Percentiles rank a stretch among this genome's conserved stretches.
Evolutionary conservation across 2,113 vertebrate species (phyloP).

Genomic region (Anhinga rufa): DNA sequence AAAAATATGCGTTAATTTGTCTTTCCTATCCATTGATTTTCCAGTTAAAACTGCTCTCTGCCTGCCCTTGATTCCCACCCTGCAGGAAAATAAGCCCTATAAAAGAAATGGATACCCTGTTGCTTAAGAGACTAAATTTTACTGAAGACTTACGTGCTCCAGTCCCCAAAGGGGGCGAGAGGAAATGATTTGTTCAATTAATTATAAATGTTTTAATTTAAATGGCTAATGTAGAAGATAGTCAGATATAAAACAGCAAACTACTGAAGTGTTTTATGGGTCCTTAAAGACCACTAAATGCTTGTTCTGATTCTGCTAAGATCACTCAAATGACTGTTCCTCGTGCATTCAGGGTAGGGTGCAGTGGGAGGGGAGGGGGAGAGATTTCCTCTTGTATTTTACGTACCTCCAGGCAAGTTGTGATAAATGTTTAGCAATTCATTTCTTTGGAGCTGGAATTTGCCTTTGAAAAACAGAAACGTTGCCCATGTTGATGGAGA

Average conservation of each 20-base stretch:
- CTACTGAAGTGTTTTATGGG: constrained; percentile 42
- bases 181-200: constrained; percentile 66
- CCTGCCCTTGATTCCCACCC: constrained; percentile 34
- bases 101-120: background rate
- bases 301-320: constrained; percentile 24
- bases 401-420: background rate
- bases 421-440: background rate
- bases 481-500: rapidly evolving
- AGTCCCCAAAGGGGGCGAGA: background rate
- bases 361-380: background rate
- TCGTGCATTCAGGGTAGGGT: background rate
- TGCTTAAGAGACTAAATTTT: constrained; percentile 40
- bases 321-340: constrained; percentile 1
- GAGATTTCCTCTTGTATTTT: background rate
- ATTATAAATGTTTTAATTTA: constrained; percentile 70
- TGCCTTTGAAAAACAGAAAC: background rate
- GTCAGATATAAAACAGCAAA: constrained; percentile 47
- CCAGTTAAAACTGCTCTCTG: constrained; percentile 4
- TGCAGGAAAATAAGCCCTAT: background rate
- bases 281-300: constrained; percentile 53
- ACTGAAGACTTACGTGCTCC: background rate
- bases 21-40: constrained; percentile 46
- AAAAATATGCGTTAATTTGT: background rate
- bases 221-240: constrained; percentile 57
- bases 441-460: background rate